A percentile compares a stretch with the other conserved stretches of the same genome.
Evolutionary conservation across 2,888 invertebrate genomes (phyloP).

Genomic region (Drosophila borealis): DNA sequence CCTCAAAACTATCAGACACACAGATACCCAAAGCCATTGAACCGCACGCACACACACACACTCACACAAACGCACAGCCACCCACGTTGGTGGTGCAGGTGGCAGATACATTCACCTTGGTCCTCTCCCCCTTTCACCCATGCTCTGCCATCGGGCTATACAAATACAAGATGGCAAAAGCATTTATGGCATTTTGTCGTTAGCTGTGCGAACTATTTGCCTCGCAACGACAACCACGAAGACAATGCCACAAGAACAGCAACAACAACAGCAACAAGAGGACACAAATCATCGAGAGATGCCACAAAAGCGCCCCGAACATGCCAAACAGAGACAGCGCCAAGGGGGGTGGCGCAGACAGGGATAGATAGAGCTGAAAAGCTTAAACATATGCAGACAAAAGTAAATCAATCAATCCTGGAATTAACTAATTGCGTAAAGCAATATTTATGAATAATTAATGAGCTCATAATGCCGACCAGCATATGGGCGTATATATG

Average conservation of each 20-base stretch:
- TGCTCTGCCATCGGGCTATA: slow-evolving; percentile 8
- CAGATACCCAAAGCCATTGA: slow-evolving; percentile 32
- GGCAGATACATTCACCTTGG: not conserved
- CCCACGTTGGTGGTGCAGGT: slow-evolving; percentile 16
- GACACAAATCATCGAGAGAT: slow-evolving; percentile 59
- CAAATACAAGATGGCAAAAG: slow-evolving; percentile 62
- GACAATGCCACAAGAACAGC: slow-evolving; percentile 49
- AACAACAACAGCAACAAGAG: slow-evolving; percentile 29
- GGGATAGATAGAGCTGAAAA: slow-evolving; percentile 5
- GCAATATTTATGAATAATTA: slow-evolving; percentile 83
- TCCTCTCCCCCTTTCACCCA: not conserved
- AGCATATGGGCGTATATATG: slow-evolving; percentile 1
- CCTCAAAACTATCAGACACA: slow-evolving; percentile 20
- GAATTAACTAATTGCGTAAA: slow-evolving; percentile 80
- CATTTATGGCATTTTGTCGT: slow-evolving; percentile 70
- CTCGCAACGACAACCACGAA: slow-evolving; percentile 61
- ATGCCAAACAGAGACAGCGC: slow-evolving; percentile 24
- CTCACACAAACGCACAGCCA: not conserved
- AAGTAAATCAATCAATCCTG: slow-evolving; percentile 80
- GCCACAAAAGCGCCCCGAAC: slow-evolving; percentile 40
- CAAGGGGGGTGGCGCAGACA: not conserved
- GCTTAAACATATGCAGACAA: slow-evolving; percentile 54
- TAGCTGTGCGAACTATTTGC: slow-evolving; percentile 67
- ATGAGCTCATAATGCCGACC: slow-evolving; percentile 73
- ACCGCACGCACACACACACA: slow-evolving; percentile 17